These are phyloP conservation scores for Octonoba sinensis DNA, from an alignment of 2,888 invertebrate species.

Conservation along the genomic window DNA sequence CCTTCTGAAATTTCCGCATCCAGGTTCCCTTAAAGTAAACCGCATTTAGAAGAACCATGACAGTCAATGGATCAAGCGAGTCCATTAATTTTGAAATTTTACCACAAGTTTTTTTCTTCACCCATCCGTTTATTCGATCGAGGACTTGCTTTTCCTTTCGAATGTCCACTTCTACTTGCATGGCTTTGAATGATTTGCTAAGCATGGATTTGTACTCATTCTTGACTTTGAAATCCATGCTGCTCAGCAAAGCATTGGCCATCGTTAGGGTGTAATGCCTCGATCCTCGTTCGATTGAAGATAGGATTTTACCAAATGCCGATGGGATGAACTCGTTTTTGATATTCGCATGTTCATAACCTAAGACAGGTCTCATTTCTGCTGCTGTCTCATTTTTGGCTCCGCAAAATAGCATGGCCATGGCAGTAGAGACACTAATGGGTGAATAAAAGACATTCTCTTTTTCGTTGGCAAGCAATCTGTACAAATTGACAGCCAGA, in stretches of 20 bases:
- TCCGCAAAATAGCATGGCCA: conserved; percentile 35
- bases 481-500: conserved; percentile 6
- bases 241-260: conserved; percentile 31
- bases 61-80: conserved; percentile 65
- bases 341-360: not conserved
- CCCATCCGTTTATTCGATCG: conserved; percentile 24
- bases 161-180: conserved; percentile 42
- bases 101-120: conserved; percentile 9
- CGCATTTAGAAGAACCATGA: conserved; percentile 72
- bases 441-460: conserved; percentile 39
- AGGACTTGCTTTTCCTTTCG: conserved; percentile 15
- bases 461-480: not conserved
- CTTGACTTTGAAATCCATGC: conserved; percentile 16
- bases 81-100: conserved; percentile 51
- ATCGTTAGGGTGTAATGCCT: conserved; percentile 19
- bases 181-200: conserved; percentile 44
- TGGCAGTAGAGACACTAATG: conserved; percentile 20
- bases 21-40: conserved; percentile 73
- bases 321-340: not conserved
- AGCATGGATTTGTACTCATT: conserved; percentile 27
- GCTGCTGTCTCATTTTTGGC: conserved; percentile 21
- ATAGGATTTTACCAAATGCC: not conserved
- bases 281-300: not conserved
- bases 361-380: conserved; percentile 17
- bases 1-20: conserved; percentile 70